phyloP scores from a whole-genome alignment of 2,888 invertebrate genomes.

The Therioaphis trifolii region DNA sequence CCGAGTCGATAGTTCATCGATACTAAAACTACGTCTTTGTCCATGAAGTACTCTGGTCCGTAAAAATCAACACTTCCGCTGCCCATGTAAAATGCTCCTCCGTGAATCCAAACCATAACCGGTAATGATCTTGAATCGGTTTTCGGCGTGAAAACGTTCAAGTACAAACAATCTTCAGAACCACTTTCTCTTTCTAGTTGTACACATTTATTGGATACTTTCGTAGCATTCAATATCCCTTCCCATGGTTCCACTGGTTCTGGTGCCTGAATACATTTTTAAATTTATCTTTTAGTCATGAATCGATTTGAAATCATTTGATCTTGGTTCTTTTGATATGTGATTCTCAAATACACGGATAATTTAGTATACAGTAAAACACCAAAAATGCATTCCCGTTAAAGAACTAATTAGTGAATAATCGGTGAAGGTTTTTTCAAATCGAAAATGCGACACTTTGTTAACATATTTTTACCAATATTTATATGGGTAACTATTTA shows the following conservation, averaged over 20 bases:
- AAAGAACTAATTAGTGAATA: no score
- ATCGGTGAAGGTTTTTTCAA: no score
- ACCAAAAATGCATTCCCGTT: no score
- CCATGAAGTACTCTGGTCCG: conserved; percentile 75
- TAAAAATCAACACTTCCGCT: conserved; percentile 69
- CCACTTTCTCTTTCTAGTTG: conserved; percentile 70
- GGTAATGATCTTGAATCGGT: conserved; percentile 64
- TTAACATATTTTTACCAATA: no score
- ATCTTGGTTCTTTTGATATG: no score
- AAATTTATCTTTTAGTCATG: no score
- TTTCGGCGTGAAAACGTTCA: conserved; percentile 70
- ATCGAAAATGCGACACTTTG: no score
- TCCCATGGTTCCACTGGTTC: conserved; percentile 68
- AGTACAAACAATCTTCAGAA: conserved; percentile 72
- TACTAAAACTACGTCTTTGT: conserved; percentile 71
- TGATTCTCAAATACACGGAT: no score
- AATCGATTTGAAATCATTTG: no score
- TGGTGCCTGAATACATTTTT: conserved; percentile 34
- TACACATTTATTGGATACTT: conserved; percentile 68
- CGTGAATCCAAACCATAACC: conserved; percentile 70
- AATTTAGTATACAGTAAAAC: no score
- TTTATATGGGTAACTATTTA: no score
- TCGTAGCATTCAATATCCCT: conserved; percentile 69
- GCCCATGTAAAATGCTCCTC: conserved; percentile 75
- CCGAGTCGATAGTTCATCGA: conserved; percentile 69